A percentile compares a stretch with the other conserved stretches of the same genome.
Conservation (phyloP, 2,113 vertebrate species). For the Rafetus swinhoei region DNA sequence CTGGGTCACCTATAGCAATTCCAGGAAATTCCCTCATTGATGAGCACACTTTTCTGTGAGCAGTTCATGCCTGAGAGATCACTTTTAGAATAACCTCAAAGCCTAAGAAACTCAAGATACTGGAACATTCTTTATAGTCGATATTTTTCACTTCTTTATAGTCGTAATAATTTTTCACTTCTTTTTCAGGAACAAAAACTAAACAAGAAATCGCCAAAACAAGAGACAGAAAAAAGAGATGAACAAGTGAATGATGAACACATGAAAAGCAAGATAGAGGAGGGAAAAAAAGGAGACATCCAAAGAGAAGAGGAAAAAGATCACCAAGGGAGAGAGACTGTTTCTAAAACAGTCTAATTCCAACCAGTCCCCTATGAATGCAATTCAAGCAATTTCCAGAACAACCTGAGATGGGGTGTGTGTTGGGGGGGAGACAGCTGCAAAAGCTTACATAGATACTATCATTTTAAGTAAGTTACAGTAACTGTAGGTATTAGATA, state of each 20-base stretch:
- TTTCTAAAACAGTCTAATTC: slow-evolving; percentile 44
- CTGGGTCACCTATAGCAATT: neutral
- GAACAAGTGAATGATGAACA: slow-evolving; percentile 14
- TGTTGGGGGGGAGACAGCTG: neutral
- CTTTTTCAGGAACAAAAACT: slow-evolving; percentile 25
- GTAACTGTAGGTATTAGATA: neutral
- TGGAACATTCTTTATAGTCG: neutral
- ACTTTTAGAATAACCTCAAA: neutral
- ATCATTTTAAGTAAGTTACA: neutral
- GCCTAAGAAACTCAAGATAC: neutral
- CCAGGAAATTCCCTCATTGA: neutral
- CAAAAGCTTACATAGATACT: neutral
- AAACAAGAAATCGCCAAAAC: neutral
- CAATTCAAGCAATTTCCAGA: slow-evolving; percentile 20
- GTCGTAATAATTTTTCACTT: neutral
- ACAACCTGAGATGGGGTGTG: neutral
- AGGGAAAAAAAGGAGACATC: neutral
- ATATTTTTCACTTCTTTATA: neutral
- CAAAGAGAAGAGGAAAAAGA: neutral
- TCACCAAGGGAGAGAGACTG: neutral
- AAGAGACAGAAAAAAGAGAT: neutral
- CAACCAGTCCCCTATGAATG: neutral
- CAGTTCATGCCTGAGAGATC: neutral
- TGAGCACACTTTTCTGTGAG: neutral
- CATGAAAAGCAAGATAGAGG: slow-evolving; percentile 3